Conservation (phyloP, 1,140 invertebrate genomes). For the Drosophila pseudoananassae region DNA sequence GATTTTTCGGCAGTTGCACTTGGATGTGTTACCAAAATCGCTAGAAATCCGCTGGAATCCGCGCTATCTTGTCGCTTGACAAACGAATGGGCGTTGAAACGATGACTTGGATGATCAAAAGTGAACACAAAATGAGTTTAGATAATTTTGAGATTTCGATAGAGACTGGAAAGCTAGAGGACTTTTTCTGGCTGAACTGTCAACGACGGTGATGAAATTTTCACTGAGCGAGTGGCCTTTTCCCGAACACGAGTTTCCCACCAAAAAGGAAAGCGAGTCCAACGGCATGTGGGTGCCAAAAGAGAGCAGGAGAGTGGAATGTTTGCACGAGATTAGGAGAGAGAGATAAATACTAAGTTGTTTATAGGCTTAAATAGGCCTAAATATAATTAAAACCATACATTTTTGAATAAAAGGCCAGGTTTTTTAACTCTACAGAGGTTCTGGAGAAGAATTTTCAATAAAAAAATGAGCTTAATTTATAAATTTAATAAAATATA, state of each 20-base stretch:
- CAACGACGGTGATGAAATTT: slow-evolving; percentile 83
- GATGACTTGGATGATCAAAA: slow-evolving; percentile 21
- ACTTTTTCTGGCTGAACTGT: slow-evolving; percentile 63
- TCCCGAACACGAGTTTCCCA: slow-evolving; percentile 72
- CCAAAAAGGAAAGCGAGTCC: slow-evolving; percentile 54
- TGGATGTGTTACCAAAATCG: slow-evolving; percentile 22
- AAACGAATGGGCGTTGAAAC: slow-evolving; percentile 1
- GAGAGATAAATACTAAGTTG: slow-evolving; percentile 5
- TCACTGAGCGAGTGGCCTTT: slow-evolving; percentile 70
- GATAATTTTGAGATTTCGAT: slow-evolving; percentile 42
- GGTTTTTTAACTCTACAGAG: not conserved
- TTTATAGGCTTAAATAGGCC: not conserved
- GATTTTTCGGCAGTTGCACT: slow-evolving; percentile 61
- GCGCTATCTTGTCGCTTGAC: not conserved
- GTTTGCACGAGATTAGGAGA: slow-evolving; percentile 8
- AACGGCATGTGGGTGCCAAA: slow-evolving; percentile 36
- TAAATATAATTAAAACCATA: not conserved
- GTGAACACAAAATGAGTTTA: slow-evolving; percentile 47
- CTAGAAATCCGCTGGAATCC: slow-evolving; percentile 18
- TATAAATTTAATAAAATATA: not conserved
- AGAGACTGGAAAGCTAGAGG: slow-evolving; percentile 51
- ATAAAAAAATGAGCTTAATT: not conserved
- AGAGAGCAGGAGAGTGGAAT: slow-evolving; percentile 12
- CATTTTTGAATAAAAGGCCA: not conserved
- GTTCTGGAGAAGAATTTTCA: not conserved